Evolutionary conservation across 2,113 vertebrate genomes (phyloP).

Genomic region (Arizona elegans): DNA sequence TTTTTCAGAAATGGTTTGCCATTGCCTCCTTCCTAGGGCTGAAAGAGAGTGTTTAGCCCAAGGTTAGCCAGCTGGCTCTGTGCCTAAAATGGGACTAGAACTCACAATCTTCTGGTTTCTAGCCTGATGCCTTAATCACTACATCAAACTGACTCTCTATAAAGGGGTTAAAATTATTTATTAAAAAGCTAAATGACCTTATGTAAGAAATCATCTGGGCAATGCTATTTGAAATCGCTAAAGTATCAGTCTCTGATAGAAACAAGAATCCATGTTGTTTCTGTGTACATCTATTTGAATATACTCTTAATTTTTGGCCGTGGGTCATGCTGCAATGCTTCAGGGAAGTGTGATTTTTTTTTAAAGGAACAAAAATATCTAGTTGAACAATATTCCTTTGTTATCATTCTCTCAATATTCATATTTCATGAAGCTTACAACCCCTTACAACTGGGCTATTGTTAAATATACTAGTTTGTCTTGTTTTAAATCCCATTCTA

Average conservation of each 20-base stretch:
- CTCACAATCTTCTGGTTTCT: not conserved
- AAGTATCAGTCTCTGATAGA: not conserved
- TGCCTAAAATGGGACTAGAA: not conserved
- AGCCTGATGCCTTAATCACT: not conserved
- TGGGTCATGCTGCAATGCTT: not conserved
- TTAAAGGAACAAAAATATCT: conserved; percentile 24
- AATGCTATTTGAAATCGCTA: not conserved
- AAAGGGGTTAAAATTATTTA: not conserved
- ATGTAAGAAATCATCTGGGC: not conserved
- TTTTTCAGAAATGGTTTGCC: not conserved
- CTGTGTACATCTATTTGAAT: conserved; percentile 1
- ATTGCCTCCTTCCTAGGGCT: not conserved
- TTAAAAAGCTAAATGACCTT: not conserved
- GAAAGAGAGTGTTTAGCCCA: not conserved
- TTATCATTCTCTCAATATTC: conserved; percentile 28
- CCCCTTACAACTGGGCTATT: conserved; percentile 36
- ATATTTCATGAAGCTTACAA: conserved; percentile 51
- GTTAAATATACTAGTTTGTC: conserved; percentile 56
- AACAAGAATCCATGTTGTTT: not conserved
- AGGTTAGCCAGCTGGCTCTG: not conserved
- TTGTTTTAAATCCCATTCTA: conserved; percentile 18
- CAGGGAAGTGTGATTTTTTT: conserved; percentile 15
- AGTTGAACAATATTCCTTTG: conserved; percentile 34
- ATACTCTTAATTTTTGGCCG: conserved; percentile 11
- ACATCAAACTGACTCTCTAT: not conserved